Evolutionary conservation across 2,113 vertebrate species (phyloP).

Genomic region (Astur gentilis): DNA sequence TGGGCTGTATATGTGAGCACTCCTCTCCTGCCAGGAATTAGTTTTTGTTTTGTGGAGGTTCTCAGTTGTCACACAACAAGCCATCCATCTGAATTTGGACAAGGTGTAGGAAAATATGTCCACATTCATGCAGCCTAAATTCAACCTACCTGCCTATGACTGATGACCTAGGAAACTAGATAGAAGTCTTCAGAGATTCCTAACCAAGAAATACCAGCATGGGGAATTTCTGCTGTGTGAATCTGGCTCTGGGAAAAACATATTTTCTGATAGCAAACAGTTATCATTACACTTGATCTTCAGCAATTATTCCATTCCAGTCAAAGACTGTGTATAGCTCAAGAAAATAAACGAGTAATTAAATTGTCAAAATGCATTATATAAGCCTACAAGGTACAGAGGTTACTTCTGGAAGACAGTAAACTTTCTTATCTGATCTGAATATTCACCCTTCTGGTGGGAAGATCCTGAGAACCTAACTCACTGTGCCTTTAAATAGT

Average conservation of each 20-base stretch:
- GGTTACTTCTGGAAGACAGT: not conserved
- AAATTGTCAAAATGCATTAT: not conserved
- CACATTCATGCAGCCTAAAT: not conserved
- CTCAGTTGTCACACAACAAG: not conserved
- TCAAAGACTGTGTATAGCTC: not conserved
- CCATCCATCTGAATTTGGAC: not conserved
- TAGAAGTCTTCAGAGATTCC: not conserved
- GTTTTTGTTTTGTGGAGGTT: not conserved
- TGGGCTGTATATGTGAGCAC: not conserved
- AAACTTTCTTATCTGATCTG: not conserved
- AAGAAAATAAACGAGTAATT: not conserved
- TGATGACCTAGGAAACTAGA: not conserved
- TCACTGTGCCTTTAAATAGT: not conserved
- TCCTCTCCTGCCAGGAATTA: not conserved
- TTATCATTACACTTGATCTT: not conserved
- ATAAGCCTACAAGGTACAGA: not conserved
- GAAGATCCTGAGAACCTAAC: not conserved
- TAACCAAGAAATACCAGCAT: not conserved
- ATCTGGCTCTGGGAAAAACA: not conserved
- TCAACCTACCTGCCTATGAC: not conserved
- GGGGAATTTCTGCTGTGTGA: not conserved
- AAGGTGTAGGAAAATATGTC: not conserved
- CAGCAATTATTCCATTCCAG: not conserved
- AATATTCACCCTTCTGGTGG: not conserved
- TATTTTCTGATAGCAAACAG: not conserved